These are phyloP conservation scores for Gastrophryne carolinensis DNA, from an alignment of 2,797 vertebrate genomes.

Conservation along the genomic window DNA sequence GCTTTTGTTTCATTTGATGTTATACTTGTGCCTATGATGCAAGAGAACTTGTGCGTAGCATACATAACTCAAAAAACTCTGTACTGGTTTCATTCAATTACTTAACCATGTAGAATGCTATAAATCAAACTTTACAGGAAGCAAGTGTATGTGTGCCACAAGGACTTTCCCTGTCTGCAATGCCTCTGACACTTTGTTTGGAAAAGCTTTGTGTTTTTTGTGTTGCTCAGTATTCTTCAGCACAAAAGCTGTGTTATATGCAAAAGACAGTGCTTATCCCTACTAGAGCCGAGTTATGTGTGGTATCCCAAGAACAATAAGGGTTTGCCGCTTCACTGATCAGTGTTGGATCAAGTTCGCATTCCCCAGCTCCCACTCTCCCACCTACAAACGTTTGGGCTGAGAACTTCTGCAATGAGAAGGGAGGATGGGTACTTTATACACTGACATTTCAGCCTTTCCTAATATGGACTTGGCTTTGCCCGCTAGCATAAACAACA, in stretches of 20 bases:
- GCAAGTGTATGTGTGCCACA: not conserved
- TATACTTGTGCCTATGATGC: not conserved
- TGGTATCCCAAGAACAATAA: constrained; percentile 88
- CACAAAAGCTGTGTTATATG: constrained; percentile 78
- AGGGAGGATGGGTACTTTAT: constrained; percentile 57
- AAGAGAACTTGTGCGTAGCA: not conserved
- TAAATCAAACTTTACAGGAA: not conserved
- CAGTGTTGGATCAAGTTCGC: constrained; percentile 73
- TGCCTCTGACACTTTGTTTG: constrained; percentile 57
- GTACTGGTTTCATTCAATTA: not conserved
- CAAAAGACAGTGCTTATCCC: constrained; percentile 71
- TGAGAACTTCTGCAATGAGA: constrained; percentile 50
- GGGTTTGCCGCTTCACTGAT: constrained; percentile 84
- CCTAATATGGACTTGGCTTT: constrained; percentile 63
- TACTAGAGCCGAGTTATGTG: constrained; percentile 79
- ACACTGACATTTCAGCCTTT: constrained; percentile 54
- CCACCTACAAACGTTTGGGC: constrained; percentile 62
- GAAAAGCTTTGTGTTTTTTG: constrained; percentile 49
- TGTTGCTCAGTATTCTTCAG: constrained; percentile 59
- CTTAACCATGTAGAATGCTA: not conserved
- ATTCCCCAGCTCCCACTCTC: constrained; percentile 77
- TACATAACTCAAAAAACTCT: not conserved
- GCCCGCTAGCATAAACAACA: constrained; percentile 55
- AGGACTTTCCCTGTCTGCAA: constrained; percentile 22
- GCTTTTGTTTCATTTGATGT: not conserved